Conservation (phyloP, 2,797 vertebrate species). For the Anguilla anguilla region DNA sequence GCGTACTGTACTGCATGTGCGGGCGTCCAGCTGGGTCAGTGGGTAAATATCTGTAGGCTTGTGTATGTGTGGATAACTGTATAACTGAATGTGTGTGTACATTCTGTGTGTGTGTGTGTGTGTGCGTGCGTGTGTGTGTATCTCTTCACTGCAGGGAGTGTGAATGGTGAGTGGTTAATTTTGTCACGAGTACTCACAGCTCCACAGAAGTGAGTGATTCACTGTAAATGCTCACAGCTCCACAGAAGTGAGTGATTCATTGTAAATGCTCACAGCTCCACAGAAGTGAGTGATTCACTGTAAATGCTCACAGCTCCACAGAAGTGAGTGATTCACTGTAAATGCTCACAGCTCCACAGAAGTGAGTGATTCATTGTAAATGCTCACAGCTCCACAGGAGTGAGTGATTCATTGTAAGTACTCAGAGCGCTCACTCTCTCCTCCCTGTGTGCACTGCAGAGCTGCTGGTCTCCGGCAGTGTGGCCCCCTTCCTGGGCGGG, state of each 20-base stretch:
- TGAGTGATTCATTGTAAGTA: neutral
- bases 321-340: too few species aligned
- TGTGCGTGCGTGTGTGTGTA: too few species aligned
- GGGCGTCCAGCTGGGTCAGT: neutral
- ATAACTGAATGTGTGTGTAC: neutral
- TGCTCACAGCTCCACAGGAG: neutral
- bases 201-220: too few species aligned
- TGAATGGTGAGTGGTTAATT: neutral
- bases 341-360: too few species aligned
- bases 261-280: too few species aligned
- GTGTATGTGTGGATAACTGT: neutral
- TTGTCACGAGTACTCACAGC: neutral
- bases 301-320: too few species aligned
- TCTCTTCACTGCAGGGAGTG: neutral
- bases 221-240: too few species aligned
- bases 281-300: too few species aligned
- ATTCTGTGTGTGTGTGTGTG: neutral
- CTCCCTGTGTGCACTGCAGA: constrained; percentile 73
- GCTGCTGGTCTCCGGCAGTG: constrained; percentile 86
- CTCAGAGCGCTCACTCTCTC: neutral
- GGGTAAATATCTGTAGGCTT: neutral
- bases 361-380: too few species aligned
- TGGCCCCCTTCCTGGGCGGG: constrained; percentile 84
- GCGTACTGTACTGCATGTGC: neutral
- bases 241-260: too few species aligned